Base-by-base conservation (phyloP, 1,140 invertebrate species). In the Nylanderia fulva region DNA sequence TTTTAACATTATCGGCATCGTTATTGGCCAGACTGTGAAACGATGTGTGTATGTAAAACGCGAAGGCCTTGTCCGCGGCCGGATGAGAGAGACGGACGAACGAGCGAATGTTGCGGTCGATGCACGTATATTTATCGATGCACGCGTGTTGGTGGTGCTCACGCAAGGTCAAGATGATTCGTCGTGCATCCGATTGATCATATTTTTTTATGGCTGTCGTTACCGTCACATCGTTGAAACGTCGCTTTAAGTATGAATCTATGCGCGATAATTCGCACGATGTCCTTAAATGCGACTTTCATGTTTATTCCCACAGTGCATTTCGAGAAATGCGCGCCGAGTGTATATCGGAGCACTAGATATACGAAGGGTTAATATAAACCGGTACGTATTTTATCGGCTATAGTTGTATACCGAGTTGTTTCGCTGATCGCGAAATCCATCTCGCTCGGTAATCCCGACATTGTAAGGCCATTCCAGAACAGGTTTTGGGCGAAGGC, bases 401-500 rank as follows among this genome's bases (percentile, higher is more conserved):
- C 24, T 58, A 36, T 56, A 69, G 24, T 58, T 52, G 68, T 15
- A 42, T 24, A 15, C 66, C 60, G 82, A 54, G 66, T 7, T 21
- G 52, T 88, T 88, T 88, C 83, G 83, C 71, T 54, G 87, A 88
- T 60, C 75, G 69, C 74, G 69, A 83, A 88, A 88, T 88, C 42
- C 86, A 88, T 88, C 86, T 85, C 75, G 83, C 60, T 85, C 85
- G 54, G 61, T 77, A 84, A 88, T 88, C 68, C 66, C 29, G 27
- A 85, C 86, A 88, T 88, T 88, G 86, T 76, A 84, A 88, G 83
- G 83, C 63, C 83, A 74, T 76, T 48, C 69, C 29, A 80, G 63
- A 88, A 88, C 87, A 85, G 84, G 87, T 88, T 88, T 88, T 83
- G 79, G 79, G 66, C 71, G 72, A 84, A n/a, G 83, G 52, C 54